Conservation (phyloP, 2,888 invertebrate species). For the Antitype chi region DNA sequence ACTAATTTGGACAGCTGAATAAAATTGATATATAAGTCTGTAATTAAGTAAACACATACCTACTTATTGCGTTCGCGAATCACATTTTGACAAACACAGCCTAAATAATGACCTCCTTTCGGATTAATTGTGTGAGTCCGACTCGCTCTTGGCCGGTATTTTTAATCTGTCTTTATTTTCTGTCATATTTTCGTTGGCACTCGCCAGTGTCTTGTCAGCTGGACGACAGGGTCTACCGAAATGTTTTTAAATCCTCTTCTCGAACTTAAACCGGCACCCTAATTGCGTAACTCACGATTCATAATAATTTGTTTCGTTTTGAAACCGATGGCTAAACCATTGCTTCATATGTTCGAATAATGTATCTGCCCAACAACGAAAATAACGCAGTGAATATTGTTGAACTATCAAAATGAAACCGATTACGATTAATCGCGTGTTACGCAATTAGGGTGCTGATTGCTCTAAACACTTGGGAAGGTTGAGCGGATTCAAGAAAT, state of each 20-base stretch:
- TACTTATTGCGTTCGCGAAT: not conserved
- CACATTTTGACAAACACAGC: not conserved
- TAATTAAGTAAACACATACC: not conserved
- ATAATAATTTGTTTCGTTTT: too few relatives aligned
- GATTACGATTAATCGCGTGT: too few relatives aligned
- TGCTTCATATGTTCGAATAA: too few relatives aligned
- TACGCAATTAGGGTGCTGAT: too few relatives aligned
- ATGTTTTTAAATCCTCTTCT: slow-evolving; percentile 19
- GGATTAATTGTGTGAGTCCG: not conserved
- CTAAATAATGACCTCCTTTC: too few relatives aligned
- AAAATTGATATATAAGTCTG: not conserved
- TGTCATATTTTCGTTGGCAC: not conserved
- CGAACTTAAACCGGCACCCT: slow-evolving; percentile 1
- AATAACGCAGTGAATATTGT: too few relatives aligned
- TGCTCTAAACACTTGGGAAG: not conserved
- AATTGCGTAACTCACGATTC: too few relatives aligned
- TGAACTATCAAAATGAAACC: too few relatives aligned
- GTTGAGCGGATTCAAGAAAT: not conserved
- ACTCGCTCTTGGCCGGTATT: not conserved
- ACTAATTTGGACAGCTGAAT: not conserved
- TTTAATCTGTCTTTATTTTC: not conserved
- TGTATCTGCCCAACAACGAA: too few relatives aligned
- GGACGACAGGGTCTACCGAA: not conserved
- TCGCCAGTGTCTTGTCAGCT: slow-evolving; percentile 11
- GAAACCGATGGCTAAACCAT: too few relatives aligned